A percentile compares a stretch with the other conserved stretches of the same genome.
phyloP scores from a whole-genome alignment of 2,113 vertebrate genomes.

The Odocoileus hemionus region DNA sequence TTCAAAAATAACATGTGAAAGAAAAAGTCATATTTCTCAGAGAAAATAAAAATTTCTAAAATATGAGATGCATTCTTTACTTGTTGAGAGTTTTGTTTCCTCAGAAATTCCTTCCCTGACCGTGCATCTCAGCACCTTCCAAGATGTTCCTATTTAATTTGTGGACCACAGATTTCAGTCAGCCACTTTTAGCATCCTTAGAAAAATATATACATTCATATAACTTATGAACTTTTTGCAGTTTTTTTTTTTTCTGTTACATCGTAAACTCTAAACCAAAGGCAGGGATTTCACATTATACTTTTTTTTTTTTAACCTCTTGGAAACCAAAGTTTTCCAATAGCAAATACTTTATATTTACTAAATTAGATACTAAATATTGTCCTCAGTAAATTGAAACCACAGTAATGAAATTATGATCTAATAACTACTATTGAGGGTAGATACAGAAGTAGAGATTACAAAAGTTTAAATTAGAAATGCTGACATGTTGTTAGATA shows the following conservation, averaged over 20 bases:
- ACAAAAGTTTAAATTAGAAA: neutral
- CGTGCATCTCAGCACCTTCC: neutral
- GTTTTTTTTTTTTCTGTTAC: neutral
- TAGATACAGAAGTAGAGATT: neutral
- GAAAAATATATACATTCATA: neutral
- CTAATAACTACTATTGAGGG: neutral
- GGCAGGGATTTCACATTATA: neutral
- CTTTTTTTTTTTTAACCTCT: neutral
- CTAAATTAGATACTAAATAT: neutral
- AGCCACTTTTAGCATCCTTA: neutral
- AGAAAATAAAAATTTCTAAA: neutral
- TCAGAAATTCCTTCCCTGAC: neutral
- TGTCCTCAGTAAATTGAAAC: neutral
- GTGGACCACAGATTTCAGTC: neutral
- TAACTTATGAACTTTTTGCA: neutral
- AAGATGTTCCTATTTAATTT: neutral
- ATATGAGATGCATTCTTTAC: neutral
- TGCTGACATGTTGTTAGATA: neutral
- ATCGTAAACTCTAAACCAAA: neutral
- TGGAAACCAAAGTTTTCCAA: neutral
- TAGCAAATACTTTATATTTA: neutral
- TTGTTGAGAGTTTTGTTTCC: neutral
- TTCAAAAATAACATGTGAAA: neutral
- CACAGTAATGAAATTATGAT: neutral
- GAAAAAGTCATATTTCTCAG: neutral